Evolutionary conservation across 2,113 vertebrate species (phyloP).

Genomic region (Cyprinodon tularosa): DNA sequence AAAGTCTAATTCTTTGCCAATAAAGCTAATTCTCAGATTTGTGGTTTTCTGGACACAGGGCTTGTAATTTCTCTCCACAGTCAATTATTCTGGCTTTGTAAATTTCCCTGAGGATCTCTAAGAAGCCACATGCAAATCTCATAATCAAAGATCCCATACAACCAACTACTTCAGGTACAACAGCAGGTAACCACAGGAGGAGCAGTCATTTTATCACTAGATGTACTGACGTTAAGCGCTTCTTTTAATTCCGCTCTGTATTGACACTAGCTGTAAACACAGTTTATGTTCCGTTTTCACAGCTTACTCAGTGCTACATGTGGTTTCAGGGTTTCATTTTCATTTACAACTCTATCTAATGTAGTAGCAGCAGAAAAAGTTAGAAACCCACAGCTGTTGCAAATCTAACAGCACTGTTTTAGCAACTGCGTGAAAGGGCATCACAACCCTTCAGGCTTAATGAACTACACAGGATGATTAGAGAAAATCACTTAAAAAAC

Average conservation of each 20-base stretch:
- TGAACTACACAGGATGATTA: conserved; percentile 54
- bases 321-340: conserved; percentile 8
- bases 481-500: conserved; percentile 31
- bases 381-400: conserved; percentile 35
- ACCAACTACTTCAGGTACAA: conserved; percentile 6
- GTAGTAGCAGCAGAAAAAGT: conserved; percentile 36
- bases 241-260: conserved; percentile 24
- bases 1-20: background rate
- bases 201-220: conserved; percentile 21
- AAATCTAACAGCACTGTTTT: conserved; percentile 17
- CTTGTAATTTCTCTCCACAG: conserved; percentile 11
- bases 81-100: conserved; percentile 16
- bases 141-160: conserved; percentile 33
- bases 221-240: conserved; percentile 1
- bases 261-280: conserved; percentile 4
- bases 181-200: background rate
- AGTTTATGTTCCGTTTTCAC: conserved; percentile 3
- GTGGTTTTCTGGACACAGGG: background rate
- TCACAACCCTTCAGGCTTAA: conserved; percentile 39
- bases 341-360: conserved; percentile 15
- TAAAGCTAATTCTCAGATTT: background rate
- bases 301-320: background rate
- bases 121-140: conserved; percentile 26
- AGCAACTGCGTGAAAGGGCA: conserved; percentile 38
- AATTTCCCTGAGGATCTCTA: conserved; percentile 44